phyloP scores from a whole-genome alignment of 2,113 vertebrate genomes.

The Rhegmatorhina hoffmannsi region DNA sequence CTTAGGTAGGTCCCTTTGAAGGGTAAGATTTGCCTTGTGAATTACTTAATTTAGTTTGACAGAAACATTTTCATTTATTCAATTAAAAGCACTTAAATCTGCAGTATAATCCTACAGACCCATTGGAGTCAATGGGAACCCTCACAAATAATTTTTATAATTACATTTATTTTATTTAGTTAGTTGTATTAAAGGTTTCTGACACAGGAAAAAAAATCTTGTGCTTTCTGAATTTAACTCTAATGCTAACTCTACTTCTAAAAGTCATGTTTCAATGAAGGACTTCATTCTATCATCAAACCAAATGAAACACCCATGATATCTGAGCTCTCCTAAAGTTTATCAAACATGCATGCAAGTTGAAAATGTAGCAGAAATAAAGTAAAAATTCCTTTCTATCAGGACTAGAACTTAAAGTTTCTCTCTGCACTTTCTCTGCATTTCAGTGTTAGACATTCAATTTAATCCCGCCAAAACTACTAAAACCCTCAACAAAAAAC shows the following conservation, averaged over 20 bases:
- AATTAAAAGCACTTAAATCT: not conserved
- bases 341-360: not conserved
- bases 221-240: not conserved
- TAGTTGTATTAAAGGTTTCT: not conserved
- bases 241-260: not conserved
- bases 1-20: conserved; percentile 10
- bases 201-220: not conserved
- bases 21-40: not conserved
- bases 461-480: not conserved
- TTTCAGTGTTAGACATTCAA: not conserved
- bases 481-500: not conserved
- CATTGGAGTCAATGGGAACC: not conserved
- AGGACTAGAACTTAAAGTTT: not conserved
- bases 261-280: not conserved
- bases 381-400: not conserved
- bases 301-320: not conserved
- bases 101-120: not conserved
- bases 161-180: not conserved
- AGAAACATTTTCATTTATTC: not conserved
- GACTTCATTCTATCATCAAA: not conserved
- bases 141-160: not conserved
- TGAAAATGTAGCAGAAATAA: not conserved
- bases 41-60: conserved; percentile 17
- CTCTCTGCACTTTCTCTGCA: not conserved
- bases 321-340: not conserved